Base-by-base conservation (phyloP, 2,888 invertebrate species). In the Laspeyria flexula region DNA sequence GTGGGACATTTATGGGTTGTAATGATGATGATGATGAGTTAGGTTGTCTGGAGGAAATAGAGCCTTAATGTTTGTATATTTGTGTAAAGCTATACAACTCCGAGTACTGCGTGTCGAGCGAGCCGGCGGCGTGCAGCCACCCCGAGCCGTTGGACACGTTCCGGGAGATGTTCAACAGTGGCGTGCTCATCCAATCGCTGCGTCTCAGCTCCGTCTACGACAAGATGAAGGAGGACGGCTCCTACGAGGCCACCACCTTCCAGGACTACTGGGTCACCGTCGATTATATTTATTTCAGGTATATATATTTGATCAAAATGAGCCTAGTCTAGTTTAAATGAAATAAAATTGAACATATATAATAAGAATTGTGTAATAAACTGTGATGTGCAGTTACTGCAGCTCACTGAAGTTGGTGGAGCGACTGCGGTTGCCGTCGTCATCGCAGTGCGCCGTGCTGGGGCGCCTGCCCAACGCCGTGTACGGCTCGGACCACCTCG, bases 201-300 rank as follows among this genome's bases (percentile, higher is more conserved):
- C 88, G 92, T 29, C 92, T 98, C 0, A 75, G 85, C 23, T 96
- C 97, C 1, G 95, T 95, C 0, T 97, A 97, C 79, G 77, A 89
- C 21, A 95, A 95, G 70, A 71, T 70, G 25, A 86, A 90, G 44
- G 48, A 68, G 0, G 76, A 87, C 12, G 87, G 86, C 1, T 81
- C 86, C 37, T 50, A 45, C 0, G 96, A 95, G 74, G 96, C 95
- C 0, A 96, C 97, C 3, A 97, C 98, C 0, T 94, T 93, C 79
- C 98, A 98, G 73, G 88, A 94, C 41, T 78, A 86, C 37, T 96
- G 96, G 96, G 85, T 95, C 43, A 96, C 95, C 0, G 98, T 99
- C 0, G 99, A 99, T 87, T 98, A 98, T 78, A 97, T 99, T 55
- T 97, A 98, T 83, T 97, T 96, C 67, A 95, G 95, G 94, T 95